Conservation (phyloP, 2,888 invertebrate species). For the Limnephilus lunatus region DNA sequence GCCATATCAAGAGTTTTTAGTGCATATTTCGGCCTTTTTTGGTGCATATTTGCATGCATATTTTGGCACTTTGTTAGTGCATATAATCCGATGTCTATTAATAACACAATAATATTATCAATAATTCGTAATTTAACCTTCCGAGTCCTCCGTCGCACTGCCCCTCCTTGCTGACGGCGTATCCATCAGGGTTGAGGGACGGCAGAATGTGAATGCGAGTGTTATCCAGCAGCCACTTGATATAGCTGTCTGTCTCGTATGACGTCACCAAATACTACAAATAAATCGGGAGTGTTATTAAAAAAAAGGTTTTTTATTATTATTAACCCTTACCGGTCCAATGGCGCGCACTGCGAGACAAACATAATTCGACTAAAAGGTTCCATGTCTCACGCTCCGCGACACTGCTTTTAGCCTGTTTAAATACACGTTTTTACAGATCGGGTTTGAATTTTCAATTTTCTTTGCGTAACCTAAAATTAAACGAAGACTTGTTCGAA, state of each 20-base stretch:
- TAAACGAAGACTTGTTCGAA: no score
- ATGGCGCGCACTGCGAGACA: not conserved
- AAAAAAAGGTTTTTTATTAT: not conserved
- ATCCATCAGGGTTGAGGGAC: slow-evolving; percentile 99
- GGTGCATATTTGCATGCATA: no score
- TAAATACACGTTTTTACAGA: no score
- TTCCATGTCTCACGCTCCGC: not conserved
- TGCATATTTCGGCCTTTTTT: no score
- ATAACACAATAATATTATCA: not conserved
- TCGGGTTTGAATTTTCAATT: no score
- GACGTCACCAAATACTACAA: slow-evolving; percentile 89
- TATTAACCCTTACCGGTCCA: not conserved
- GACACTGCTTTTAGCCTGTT: not conserved
- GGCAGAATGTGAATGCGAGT: slow-evolving; percentile 98
- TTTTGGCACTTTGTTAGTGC: no score
- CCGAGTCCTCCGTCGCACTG: slow-evolving; percentile 92
- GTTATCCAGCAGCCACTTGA: slow-evolving; percentile 93
- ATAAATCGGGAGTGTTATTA: not conserved
- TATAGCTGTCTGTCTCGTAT: slow-evolving; percentile 89
- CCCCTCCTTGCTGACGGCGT: slow-evolving; percentile 93
- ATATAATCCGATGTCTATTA: no score
- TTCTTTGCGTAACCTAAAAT: no score
- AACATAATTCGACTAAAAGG: not conserved
- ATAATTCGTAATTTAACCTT: slow-evolving; percentile 77
- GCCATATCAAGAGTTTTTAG: no score